These are phyloP conservation scores for Tapirus terrestris DNA, from an alignment of 2,113 vertebrate genomes.

Conservation along the genomic window DNA sequence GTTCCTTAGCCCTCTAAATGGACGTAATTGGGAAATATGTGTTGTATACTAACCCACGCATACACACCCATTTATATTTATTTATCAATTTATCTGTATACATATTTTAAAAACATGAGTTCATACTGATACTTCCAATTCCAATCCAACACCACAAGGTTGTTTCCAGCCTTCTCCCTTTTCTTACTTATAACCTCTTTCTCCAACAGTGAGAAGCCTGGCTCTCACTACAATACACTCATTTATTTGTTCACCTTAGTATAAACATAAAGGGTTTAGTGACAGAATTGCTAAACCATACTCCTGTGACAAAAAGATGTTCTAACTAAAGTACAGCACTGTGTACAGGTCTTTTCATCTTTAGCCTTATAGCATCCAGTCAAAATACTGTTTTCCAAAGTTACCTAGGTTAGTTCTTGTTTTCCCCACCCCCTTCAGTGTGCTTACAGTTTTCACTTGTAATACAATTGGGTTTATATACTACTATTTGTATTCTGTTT, in stretches of 20 bases:
- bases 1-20: neutral
- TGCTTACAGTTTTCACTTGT: neutral
- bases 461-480: neutral
- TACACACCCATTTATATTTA: neutral
- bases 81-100: neutral
- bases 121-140: neutral
- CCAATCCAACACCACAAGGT: neutral
- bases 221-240: neutral
- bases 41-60: neutral
- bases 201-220: neutral
- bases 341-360: neutral
- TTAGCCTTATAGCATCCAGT: neutral
- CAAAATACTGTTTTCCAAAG: constrained; percentile 16
- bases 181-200: neutral
- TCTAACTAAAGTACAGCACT: neutral
- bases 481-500: neutral
- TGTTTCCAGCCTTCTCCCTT: neutral
- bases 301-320: neutral
- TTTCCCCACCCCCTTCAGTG: neutral
- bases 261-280: neutral
- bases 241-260: neutral
- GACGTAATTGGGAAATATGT: neutral
- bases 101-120: neutral
- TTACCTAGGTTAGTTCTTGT: neutral
- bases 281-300: neutral